Evolutionary conservation across 1,140 invertebrate genomes (phyloP).

Genomic region (Hetaerina americana): DNA sequence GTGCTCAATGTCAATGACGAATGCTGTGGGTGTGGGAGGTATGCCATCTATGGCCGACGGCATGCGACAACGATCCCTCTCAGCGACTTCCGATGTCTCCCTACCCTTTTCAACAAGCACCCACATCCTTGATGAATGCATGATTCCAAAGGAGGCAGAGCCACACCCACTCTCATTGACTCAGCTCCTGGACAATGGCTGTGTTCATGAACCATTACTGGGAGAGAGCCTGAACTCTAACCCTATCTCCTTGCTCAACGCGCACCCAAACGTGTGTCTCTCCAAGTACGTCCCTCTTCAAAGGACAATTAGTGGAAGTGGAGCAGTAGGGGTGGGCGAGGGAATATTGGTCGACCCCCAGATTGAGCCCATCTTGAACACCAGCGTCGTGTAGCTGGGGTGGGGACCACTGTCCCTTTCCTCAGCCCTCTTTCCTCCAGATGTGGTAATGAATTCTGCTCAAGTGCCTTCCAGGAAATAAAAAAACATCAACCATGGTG

Average conservation of each 20-base stretch:
- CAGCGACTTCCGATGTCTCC: background rate
- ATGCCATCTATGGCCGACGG: background rate
- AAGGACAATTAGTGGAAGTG: background rate
- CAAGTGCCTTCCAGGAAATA: background rate
- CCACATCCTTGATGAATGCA: background rate
- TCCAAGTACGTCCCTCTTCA: background rate
- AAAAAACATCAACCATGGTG: background rate
- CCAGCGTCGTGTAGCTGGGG: background rate
- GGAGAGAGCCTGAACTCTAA: background rate
- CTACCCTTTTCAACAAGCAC: background rate
- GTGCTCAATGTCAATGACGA: conserved; percentile 23
- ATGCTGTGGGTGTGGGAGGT: background rate
- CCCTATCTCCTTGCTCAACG: background rate
- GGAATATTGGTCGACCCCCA: too few species aligned
- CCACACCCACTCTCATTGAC: background rate
- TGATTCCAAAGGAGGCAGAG: background rate
- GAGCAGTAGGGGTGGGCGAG: too few species aligned
- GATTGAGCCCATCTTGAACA: too few species aligned
- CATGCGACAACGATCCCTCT: background rate
- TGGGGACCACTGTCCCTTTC: background rate
- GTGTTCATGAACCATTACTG: background rate
- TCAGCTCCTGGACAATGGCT: background rate
- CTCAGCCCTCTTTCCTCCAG: background rate
- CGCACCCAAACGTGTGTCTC: background rate
- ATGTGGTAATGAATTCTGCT: too few species aligned